Evolutionary conservation across 2,888 invertebrate species (phyloP).

Genomic region (Baccha elongata): DNA sequence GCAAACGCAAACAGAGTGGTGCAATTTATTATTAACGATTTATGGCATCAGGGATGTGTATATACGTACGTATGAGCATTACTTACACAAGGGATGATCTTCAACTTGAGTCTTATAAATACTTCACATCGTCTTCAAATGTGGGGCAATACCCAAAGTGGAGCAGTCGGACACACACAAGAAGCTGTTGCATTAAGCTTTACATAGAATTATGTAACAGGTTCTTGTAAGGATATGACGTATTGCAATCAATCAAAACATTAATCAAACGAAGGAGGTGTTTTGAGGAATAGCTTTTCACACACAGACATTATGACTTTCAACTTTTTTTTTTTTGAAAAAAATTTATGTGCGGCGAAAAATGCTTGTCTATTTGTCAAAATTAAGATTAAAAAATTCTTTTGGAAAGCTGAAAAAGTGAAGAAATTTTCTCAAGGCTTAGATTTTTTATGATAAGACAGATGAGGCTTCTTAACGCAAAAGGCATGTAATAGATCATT

Average conservation of each 20-base stretch:
- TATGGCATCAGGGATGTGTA: slow-evolving; percentile 37
- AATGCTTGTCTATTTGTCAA: slow-evolving; percentile 20
- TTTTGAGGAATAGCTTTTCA: slow-evolving; percentile 29
- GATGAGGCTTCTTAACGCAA: not conserved
- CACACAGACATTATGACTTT: slow-evolving; percentile 26
- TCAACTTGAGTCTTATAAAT: not conserved
- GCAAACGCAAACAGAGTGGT: slow-evolving; percentile 36
- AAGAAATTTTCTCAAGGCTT: not conserved
- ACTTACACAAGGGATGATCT: slow-evolving; percentile 21
- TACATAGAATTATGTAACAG: not conserved
- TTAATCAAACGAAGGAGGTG: slow-evolving; percentile 15
- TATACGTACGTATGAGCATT: too few relatives aligned
- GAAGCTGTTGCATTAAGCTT: slow-evolving; percentile 6
- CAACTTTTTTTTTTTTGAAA: not conserved
- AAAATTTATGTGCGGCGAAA: not conserved
- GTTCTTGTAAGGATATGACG: slow-evolving; percentile 3
- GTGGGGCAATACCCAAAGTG: slow-evolving; percentile 1
- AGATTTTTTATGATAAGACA: not conserved
- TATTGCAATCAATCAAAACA: slow-evolving; percentile 28
- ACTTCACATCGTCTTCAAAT: slow-evolving; percentile 14
- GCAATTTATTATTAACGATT: slow-evolving; percentile 59
- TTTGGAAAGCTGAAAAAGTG: not conserved
- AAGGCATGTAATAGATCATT: not conserved
- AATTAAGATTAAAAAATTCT: not conserved
- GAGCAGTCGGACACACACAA: not conserved